Percentiles rank a stretch among this genome's conserved stretches.
These are phyloP conservation scores for Hypotaenidia okinawae DNA, from an alignment of 2,797 vertebrate genomes.

Conservation along the genomic window DNA sequence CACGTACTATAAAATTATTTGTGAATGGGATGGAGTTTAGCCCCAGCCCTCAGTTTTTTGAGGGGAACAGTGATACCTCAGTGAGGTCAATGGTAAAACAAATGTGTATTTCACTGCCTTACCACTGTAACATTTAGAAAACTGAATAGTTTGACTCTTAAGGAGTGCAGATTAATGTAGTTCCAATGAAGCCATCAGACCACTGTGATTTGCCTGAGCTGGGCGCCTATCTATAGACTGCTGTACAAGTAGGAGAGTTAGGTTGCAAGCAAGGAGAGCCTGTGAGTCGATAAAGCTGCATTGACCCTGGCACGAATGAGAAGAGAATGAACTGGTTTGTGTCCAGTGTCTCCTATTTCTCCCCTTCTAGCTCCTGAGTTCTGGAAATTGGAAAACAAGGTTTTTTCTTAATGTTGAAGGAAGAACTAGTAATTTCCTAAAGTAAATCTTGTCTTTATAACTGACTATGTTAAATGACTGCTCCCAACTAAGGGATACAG, in stretches of 20 bases:
- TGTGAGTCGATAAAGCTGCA: neutral
- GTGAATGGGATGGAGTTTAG: neutral
- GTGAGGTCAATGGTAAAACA: neutral
- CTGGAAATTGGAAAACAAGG: neutral
- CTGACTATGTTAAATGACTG: neutral
- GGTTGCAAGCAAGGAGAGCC: neutral
- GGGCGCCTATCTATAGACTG: neutral
- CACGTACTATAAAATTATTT: neutral
- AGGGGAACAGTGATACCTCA: neutral
- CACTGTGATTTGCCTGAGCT: neutral
- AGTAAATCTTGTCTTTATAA: neutral
- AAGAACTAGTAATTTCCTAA: neutral
- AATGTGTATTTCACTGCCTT: neutral
- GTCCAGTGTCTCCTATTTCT: neutral
- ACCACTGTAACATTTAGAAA: neutral
- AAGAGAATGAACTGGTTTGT: neutral
- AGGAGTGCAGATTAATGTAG: neutral
- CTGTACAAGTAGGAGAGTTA: neutral
- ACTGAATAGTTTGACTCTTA: neutral
- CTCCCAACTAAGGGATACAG: neutral
- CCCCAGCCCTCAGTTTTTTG: neutral
- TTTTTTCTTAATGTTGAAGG: neutral
- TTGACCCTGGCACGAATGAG: neutral
- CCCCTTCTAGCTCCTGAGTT: neutral
- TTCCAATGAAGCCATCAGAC: neutral